Conservation (phyloP, 2,888 invertebrate species). For the Cantharis rufa region DNA sequence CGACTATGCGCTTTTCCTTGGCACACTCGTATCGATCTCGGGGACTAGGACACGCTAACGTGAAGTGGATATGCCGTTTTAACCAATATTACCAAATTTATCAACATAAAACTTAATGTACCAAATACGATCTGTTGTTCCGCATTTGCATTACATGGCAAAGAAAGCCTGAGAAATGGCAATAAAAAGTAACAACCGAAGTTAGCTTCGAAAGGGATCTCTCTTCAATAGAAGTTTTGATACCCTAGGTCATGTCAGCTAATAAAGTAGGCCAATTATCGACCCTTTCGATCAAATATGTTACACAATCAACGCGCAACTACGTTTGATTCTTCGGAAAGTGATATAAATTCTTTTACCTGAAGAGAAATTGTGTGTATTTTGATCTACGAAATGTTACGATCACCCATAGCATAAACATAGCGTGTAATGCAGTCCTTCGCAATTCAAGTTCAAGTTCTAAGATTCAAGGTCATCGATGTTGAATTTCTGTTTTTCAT, state of each 20-base stretch:
- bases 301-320: neutral
- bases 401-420: neutral
- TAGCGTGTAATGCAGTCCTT: neutral
- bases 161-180: neutral
- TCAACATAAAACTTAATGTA: neutral
- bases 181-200: neutral
- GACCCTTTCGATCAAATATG: neutral
- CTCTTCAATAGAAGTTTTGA: neutral
- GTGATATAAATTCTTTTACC: neutral
- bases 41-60: conserved; percentile 16
- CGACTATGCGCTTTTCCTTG: conserved; percentile 26
- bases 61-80: conserved; percentile 12
- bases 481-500: neutral
- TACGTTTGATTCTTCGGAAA: neutral
- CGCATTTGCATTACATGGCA: neutral
- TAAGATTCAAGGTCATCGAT: conserved; percentile 1
- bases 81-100: conserved; percentile 6
- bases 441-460: conserved; percentile 1
- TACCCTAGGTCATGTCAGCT: neutral
- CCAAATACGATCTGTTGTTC: neutral
- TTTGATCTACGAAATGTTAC: neutral
- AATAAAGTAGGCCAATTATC: neutral
- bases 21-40: conserved; percentile 22
- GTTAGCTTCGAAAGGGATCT: neutral
- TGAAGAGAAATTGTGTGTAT: neutral